These are phyloP conservation scores for Hydrophis major DNA, from an alignment of 2,797 vertebrate genomes.

Conservation along the genomic window DNA sequence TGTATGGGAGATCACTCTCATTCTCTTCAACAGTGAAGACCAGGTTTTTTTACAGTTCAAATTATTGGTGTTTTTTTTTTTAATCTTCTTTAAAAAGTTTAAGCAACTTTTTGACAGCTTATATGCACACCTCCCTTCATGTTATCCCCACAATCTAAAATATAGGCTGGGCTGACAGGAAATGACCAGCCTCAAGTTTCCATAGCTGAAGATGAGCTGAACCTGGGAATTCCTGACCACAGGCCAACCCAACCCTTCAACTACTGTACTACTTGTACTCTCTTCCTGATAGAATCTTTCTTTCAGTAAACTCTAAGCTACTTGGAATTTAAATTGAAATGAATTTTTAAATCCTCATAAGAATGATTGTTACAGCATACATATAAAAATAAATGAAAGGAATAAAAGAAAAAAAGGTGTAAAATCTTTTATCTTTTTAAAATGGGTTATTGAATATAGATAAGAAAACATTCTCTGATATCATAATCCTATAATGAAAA, in stretches of 20 bases:
- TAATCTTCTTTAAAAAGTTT: neutral
- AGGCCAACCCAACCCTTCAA: neutral
- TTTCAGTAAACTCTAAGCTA: neutral
- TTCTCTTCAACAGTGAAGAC: neutral
- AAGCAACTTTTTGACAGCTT: neutral
- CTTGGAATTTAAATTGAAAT: neutral
- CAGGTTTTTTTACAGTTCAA: neutral
- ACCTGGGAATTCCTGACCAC: neutral
- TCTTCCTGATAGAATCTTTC: neutral
- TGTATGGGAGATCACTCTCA: neutral
- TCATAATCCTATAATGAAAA: neutral
- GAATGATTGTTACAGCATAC: neutral
- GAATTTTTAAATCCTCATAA: neutral
- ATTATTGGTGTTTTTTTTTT: neutral
- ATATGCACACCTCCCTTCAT: neutral
- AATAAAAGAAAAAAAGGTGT: neutral
- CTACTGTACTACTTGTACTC: neutral
- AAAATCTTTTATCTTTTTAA: neutral
- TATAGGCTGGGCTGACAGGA: neutral
- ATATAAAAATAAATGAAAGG: neutral
- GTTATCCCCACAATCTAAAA: neutral
- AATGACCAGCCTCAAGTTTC: neutral
- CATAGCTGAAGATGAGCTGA: neutral
- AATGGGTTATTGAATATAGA: neutral
- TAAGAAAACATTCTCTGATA: slow-evolving; percentile 1